Evolutionary conservation across 2,888 invertebrate species (phyloP).

Genomic region (Acronicta leporina): DNA sequence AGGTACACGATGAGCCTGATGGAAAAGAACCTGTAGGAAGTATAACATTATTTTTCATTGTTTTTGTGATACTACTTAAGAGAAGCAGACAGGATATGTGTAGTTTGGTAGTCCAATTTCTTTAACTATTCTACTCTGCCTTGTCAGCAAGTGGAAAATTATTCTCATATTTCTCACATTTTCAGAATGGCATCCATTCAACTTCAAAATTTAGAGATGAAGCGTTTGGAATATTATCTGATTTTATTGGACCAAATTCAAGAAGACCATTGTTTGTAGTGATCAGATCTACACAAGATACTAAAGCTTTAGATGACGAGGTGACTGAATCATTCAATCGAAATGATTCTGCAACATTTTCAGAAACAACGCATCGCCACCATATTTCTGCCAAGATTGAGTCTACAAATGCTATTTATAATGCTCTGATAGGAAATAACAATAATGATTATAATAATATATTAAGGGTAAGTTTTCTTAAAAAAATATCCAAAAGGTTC

Average conservation of each 20-base stretch:
- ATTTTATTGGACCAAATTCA: constrained; percentile 14
- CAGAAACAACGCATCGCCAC: not conserved
- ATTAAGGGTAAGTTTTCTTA: constrained; percentile 1
- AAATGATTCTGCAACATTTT: not conserved
- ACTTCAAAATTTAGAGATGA: not conserved
- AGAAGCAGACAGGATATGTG: no score
- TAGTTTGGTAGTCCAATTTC: no score
- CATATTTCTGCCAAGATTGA: not conserved
- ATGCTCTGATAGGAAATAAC: not conserved
- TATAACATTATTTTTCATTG: no score
- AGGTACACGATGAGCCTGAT: no score
- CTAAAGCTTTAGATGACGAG: not conserved
- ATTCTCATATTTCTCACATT: no score
- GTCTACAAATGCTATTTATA: not conserved
- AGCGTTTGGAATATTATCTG: constrained; percentile 19
- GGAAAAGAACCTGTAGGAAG: no score
- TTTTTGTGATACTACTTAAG: no score
- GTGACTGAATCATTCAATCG: not conserved
- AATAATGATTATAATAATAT: not conserved
- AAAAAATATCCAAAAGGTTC: no score
- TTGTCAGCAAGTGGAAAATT: no score
- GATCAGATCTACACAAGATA: constrained; percentile 9
- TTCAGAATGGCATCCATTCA: not conserved
- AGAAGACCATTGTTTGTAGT: constrained; percentile 27
- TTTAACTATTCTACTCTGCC: no score